phyloP scores from a whole-genome alignment of 2,113 vertebrate species.

The Climacteris rufus region DNA sequence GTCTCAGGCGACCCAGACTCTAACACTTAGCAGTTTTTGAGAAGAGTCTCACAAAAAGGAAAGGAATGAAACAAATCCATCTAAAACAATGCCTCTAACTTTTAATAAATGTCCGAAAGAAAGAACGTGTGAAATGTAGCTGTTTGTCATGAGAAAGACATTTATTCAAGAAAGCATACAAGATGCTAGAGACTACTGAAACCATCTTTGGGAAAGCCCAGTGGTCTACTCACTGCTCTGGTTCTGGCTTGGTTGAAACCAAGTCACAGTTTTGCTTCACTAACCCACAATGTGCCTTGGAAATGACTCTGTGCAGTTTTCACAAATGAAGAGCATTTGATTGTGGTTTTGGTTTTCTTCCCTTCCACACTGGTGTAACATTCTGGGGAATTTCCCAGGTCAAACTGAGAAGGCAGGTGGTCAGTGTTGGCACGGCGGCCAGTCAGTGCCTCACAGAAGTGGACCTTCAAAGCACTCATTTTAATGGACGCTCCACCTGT shows the following conservation, averaged over 20 bases:
- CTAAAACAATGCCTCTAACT: background rate
- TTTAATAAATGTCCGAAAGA: background rate
- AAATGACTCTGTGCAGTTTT: background rate
- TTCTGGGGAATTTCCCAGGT: background rate
- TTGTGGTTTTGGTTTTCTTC: background rate
- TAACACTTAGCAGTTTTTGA: background rate
- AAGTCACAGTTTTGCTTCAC: background rate
- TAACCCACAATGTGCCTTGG: background rate
- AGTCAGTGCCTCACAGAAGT: background rate
- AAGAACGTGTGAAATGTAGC: background rate
- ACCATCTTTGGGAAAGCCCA: background rate
- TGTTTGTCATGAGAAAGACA: background rate
- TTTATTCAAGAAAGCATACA: background rate
- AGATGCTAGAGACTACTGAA: background rate
- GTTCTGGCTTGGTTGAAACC: background rate
- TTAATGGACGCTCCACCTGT: background rate
- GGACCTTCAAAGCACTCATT: background rate
- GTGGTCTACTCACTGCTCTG: background rate
- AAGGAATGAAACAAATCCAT: background rate
- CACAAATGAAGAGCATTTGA: background rate
- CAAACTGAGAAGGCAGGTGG: background rate
- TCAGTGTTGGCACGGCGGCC: background rate
- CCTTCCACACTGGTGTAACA: background rate
- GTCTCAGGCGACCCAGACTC: background rate
- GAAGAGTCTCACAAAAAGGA: background rate